Percentiles rank a stretch among this genome's conserved stretches.
phyloP scores from a whole-genome alignment of 2,797 vertebrate species.

The Remorina albescens region DNA sequence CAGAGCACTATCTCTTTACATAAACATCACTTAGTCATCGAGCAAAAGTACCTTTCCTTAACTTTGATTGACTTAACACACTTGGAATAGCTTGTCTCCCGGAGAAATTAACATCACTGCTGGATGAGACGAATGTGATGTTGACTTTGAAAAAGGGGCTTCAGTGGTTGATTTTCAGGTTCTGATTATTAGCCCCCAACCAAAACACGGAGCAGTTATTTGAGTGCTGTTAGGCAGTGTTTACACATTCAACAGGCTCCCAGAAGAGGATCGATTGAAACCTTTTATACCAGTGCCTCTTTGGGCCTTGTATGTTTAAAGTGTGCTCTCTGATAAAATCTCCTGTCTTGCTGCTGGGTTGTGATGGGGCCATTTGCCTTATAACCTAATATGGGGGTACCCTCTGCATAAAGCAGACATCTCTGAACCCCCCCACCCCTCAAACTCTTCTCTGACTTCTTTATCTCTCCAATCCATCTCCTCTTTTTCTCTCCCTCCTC shows the following conservation, averaged over 20 bases:
- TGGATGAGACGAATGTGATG: not conserved
- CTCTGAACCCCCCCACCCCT: conserved; percentile 16
- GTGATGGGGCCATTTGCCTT: conserved; percentile 60
- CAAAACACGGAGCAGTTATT: conserved; percentile 51
- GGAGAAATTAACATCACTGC: not conserved
- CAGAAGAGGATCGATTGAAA: conserved; percentile 66
- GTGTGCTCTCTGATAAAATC: conserved; percentile 75
- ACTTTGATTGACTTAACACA: conserved; percentile 7
- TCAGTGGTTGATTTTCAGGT: not conserved
- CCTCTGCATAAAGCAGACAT: conserved; percentile 51
- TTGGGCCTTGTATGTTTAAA: conserved; percentile 62
- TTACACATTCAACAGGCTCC: conserved; percentile 46
- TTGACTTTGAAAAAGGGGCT: not conserved
- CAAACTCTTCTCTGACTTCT: conserved; percentile 3
- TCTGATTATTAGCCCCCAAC: conserved; percentile 24
- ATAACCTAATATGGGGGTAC: conserved; percentile 86
- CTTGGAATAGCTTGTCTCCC: not conserved
- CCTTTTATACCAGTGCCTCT: conserved; percentile 48
- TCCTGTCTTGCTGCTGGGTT: conserved; percentile 53
- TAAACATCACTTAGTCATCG: conserved; percentile 9
- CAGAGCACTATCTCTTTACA: not conserved
- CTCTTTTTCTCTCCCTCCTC: conserved; percentile 30
- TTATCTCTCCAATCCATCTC: conserved; percentile 29
- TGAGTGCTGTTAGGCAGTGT: conserved; percentile 49
- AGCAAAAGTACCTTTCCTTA: not conserved